phyloP scores from a whole-genome alignment of 2,113 vertebrate species.

The Synchiropus splendidus region DNA sequence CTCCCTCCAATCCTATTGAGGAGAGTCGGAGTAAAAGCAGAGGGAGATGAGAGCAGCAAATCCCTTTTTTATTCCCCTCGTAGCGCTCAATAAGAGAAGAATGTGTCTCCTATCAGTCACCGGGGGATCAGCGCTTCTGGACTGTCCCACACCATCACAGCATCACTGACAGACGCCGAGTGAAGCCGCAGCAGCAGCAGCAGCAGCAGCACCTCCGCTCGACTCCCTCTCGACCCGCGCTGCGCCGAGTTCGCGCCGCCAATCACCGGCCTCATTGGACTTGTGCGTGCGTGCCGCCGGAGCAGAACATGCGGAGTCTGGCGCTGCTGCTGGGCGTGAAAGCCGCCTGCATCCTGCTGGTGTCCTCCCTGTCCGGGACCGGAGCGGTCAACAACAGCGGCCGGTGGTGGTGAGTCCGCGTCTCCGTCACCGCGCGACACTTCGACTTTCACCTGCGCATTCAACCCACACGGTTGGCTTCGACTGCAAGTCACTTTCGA shows the following conservation, averaged over 20 bases:
- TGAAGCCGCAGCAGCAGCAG: constrained; percentile 52
- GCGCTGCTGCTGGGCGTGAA: constrained; percentile 76
- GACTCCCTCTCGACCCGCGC: constrained; percentile 30
- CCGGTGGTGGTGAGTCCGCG: constrained; percentile 79
- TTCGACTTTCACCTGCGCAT: constrained; percentile 9
- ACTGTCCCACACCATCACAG: constrained; percentile 72
- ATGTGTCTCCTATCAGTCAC: constrained; percentile 81
- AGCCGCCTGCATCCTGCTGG: constrained; percentile 79
- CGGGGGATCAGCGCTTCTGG: constrained; percentile 72
- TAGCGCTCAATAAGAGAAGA: constrained; percentile 83
- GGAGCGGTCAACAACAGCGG: constrained; percentile 86
- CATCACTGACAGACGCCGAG: constrained; percentile 67
- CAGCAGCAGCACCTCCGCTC: constrained; percentile 45
- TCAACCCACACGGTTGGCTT: too few species aligned
- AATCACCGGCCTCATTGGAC: background rate
- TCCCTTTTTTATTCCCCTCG: constrained; percentile 79
- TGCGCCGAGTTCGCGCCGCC: constrained; percentile 7
- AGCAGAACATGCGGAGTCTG: constrained; percentile 73
- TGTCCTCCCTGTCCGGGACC: constrained; percentile 80
- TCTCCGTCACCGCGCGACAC: background rate
- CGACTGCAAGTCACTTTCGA: too few species aligned
- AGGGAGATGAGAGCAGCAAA: constrained; percentile 80
- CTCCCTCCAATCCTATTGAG: constrained; percentile 74
- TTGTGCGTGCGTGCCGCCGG: background rate
- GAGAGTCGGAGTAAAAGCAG: constrained; percentile 48